Percentiles rank a stretch among this genome's conserved stretches.
Conservation (phyloP, 2,113 vertebrate genomes). For the Odocoileus hemionus region DNA sequence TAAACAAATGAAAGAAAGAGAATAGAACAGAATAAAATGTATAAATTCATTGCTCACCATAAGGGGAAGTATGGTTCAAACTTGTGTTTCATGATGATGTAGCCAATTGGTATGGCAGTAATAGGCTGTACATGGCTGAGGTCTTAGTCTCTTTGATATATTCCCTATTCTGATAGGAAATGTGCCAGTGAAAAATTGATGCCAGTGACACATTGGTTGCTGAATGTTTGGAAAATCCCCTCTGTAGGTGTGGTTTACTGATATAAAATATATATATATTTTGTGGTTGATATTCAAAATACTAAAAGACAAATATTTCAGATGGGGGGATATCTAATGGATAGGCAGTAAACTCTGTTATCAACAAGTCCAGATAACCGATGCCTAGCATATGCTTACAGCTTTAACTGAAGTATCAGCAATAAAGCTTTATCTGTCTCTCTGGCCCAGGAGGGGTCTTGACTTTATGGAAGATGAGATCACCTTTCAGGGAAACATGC, state of each 20-base stretch:
- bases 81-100: not conserved
- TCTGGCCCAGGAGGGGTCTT: not conserved
- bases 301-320: not conserved
- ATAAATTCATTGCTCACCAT: not conserved
- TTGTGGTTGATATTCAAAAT: not conserved
- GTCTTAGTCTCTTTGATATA: not conserved
- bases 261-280: not conserved
- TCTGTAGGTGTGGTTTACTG: not conserved
- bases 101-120: not conserved
- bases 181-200: not conserved
- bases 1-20: not conserved
- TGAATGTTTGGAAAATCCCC: not conserved
- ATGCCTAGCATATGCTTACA: not conserved
- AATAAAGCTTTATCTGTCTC: not conserved
- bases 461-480: conserved; percentile 45
- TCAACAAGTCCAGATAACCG: not conserved
- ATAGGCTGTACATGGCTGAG: not conserved
- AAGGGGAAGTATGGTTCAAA: not conserved
- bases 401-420: not conserved
- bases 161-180: not conserved
- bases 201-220: not conserved
- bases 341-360: not conserved
- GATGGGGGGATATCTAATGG: not conserved
- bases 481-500: conserved; percentile 21
- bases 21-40: not conserved